Evolutionary conservation across 1,140 invertebrate genomes (phyloP).

Genomic region (Caenorhabditis tropicalis): DNA sequence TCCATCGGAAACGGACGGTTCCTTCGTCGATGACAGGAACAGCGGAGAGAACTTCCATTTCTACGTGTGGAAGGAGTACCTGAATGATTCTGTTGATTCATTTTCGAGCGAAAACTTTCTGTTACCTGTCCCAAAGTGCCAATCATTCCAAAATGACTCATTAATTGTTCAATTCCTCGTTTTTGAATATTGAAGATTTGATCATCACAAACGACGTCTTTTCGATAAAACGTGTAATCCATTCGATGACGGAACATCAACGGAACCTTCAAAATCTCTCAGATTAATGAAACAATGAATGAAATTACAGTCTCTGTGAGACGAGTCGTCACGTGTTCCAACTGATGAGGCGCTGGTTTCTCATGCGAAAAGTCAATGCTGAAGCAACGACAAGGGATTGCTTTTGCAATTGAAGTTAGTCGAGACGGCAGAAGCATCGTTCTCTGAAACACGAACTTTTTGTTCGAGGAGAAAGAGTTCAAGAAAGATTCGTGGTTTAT

Average conservation of each 20-base stretch:
- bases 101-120: not conserved
- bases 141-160: constrained; percentile 53
- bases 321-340: constrained; percentile 55
- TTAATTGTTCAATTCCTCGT: constrained; percentile 51
- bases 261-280: constrained; percentile 38
- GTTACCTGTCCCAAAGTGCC: constrained; percentile 43
- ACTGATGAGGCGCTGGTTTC: constrained; percentile 51
- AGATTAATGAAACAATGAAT: not conserved
- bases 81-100: not conserved
- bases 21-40: constrained; percentile 57
- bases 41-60: constrained; percentile 49
- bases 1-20: constrained; percentile 53
- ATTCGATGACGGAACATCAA: constrained; percentile 56
- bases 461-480: too few relatives aligned
- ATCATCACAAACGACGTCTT: constrained; percentile 57
- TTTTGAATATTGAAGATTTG: constrained; percentile 52
- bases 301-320: constrained; percentile 50
- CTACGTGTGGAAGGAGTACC: constrained; percentile 53
- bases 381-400: not conserved
- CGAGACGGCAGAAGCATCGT: not conserved
- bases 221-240: constrained; percentile 56
- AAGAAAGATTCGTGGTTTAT: too few relatives aligned
- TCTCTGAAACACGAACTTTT: too few relatives aligned
- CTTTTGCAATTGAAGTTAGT: not conserved
- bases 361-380: constrained; percentile 47